Conservation (phyloP, 2,888 invertebrate species). For the Chromoteleia sp. region DNA sequence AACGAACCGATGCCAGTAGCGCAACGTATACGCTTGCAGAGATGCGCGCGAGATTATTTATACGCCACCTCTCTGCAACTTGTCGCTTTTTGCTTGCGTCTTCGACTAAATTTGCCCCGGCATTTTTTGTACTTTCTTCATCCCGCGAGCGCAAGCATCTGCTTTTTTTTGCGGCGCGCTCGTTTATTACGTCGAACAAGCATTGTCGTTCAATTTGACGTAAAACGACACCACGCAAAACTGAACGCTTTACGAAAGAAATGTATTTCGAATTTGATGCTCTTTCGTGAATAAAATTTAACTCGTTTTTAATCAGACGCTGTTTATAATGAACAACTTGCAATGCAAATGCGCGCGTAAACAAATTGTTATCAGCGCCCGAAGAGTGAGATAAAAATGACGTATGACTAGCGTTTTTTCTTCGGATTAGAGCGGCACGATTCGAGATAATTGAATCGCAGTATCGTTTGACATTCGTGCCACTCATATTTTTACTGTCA, state of each 20-base stretch:
- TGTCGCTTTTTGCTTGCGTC: constrained; percentile 66
- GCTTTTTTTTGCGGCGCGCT: constrained; percentile 40
- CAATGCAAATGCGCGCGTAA: constrained; percentile 2
- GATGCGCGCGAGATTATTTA: constrained; percentile 66
- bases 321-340: constrained; percentile 29
- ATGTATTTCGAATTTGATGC: constrained; percentile 8
- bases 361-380: constrained; percentile 19
- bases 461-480: constrained; percentile 13
- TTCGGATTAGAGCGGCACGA: not conserved
- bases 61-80: constrained; percentile 62
- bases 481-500: constrained; percentile 9
- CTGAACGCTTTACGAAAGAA: not conserved
- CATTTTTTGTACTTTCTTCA: constrained; percentile 42
- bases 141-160: constrained; percentile 22
- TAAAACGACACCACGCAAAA: constrained; percentile 32
- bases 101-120: constrained; percentile 53
- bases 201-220: constrained; percentile 53
- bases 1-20: constrained; percentile 51
- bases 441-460: constrained; percentile 48
- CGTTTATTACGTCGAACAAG: constrained; percentile 39
- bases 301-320: constrained; percentile 30
- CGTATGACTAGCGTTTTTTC: constrained; percentile 25
- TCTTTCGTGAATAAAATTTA: not conserved
- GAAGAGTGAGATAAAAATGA: constrained; percentile 23
- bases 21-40: not conserved